These are phyloP conservation scores for Eubucco bourcierii DNA, from an alignment of 2,113 vertebrate genomes.

Conservation along the genomic window DNA sequence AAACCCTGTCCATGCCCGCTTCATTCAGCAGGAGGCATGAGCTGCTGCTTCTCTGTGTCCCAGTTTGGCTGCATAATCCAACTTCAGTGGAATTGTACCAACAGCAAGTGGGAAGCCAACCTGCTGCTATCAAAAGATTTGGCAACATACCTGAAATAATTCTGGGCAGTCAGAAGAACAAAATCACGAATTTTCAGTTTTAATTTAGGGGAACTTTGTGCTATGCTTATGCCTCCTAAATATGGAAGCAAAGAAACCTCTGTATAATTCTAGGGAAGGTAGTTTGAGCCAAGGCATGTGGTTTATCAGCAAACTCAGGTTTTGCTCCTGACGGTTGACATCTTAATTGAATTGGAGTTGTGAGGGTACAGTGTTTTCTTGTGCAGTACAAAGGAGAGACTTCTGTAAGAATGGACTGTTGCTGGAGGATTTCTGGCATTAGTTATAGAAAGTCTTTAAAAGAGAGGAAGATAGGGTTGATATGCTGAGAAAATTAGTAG, in stretches of 20 bases:
- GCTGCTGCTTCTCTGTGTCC: not conserved
- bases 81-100: rapidly evolving
- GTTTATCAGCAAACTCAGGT: not conserved
- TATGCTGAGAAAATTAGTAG: slow-evolving; percentile 24
- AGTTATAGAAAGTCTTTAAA: not conserved
- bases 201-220: not conserved
- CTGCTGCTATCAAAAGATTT: not conserved
- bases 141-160: not conserved
- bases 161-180: not conserved
- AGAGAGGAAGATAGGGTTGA: not conserved
- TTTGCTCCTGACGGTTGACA: not conserved
- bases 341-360: not conserved
- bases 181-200: not conserved
- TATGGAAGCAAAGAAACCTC: not conserved
- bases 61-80: not conserved
- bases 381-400: not conserved
- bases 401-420: not conserved
- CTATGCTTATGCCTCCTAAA: not conserved
- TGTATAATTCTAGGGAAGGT: not conserved
- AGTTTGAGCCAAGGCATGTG: not conserved
- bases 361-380: not conserved
- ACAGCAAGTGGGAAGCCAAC: not conserved
- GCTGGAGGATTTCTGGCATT: not conserved
- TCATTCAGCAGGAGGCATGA: not conserved
- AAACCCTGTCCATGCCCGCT: rapidly evolving